Evolutionary conservation across 1,140 invertebrate genomes (phyloP).

Genomic region (Sycobia sp.): DNA sequence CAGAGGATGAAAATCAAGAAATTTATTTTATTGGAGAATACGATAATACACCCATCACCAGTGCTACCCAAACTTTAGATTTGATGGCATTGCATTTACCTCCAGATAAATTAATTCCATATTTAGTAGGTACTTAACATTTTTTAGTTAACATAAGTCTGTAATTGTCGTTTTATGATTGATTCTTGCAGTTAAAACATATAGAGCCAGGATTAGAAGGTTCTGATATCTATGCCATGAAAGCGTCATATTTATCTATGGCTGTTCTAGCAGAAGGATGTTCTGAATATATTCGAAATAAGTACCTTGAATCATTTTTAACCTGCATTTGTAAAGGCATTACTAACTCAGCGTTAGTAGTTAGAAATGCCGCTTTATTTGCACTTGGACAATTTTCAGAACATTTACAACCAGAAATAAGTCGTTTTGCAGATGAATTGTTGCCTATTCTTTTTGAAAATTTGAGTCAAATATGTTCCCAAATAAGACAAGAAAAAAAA

Average conservation of each 20-base stretch:
- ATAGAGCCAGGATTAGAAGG: constrained; percentile 69
- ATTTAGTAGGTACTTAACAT: constrained; percentile 62
- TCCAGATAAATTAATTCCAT: constrained; percentile 76
- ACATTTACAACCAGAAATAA: constrained; percentile 77
- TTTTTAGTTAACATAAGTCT: not conserved
- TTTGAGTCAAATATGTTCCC: constrained; percentile 65
- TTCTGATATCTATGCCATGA: constrained; percentile 66
- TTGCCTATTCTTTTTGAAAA: constrained; percentile 78
- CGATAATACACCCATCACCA: constrained; percentile 67
- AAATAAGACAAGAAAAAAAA: constrained; percentile 63
- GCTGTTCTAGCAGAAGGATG: constrained; percentile 83
- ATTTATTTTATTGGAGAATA: constrained; percentile 68
- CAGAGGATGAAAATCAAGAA: constrained; percentile 67
- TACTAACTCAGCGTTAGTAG: constrained; percentile 65
- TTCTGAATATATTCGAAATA: constrained; percentile 74
- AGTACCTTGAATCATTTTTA: constrained; percentile 74
- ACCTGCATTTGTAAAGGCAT: constrained; percentile 75
- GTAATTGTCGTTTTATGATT: constrained; percentile 23
- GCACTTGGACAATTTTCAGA: constrained; percentile 84
- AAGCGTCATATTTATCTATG: constrained; percentile 75
- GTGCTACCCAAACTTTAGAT: constrained; percentile 77
- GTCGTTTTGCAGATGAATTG: constrained; percentile 72
- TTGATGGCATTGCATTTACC: constrained; percentile 77
- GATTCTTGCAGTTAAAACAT: constrained; percentile 65
- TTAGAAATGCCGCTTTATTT: constrained; percentile 78